Percentiles rank a stretch among this genome's conserved stretches.
Evolutionary conservation across 2,888 invertebrate species (phyloP).

Genomic region (Syritta pipiens): DNA sequence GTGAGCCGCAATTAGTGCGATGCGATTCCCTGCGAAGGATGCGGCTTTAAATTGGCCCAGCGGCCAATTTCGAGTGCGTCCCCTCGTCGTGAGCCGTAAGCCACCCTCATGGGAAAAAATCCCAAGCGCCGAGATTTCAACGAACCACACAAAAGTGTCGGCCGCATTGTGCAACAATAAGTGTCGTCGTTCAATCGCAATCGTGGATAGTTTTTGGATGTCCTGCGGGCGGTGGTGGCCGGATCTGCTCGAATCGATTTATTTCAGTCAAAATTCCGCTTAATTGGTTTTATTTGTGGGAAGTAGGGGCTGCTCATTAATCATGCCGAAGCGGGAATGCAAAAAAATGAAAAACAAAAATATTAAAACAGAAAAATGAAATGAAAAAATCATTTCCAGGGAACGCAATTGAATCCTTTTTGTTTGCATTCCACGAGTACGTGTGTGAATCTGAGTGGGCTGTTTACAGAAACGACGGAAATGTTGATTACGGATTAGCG

Average conservation of each 20-base stretch:
- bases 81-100: slow-evolving; percentile 4
- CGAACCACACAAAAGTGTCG: slow-evolving; percentile 58
- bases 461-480: background rate
- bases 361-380: background rate
- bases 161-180: slow-evolving; percentile 61
- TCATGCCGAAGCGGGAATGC: slow-evolving; percentile 22
- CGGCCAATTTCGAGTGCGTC: slow-evolving; percentile 26
- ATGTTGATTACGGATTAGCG: slow-evolving; percentile 26
- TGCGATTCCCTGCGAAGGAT: slow-evolving; percentile 54
- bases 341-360: background rate
- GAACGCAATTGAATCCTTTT: too few relatives aligned
- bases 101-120: slow-evolving; percentile 64
- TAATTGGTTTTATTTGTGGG: slow-evolving; percentile 54
- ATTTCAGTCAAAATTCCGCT: slow-evolving; percentile 53
- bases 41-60: slow-evolving; percentile 27
- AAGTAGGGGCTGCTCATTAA: slow-evolving; percentile 51
- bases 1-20: slow-evolving; percentile 60
- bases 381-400: background rate
- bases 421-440: slow-evolving; percentile 18
- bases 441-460: background rate
- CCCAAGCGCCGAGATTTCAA: slow-evolving; percentile 36
- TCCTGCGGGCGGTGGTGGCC: slow-evolving; percentile 9
- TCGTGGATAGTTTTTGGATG: slow-evolving; percentile 19
- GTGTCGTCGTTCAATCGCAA: slow-evolving; percentile 10
- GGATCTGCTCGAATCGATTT: slow-evolving; percentile 59